These are phyloP conservation scores for Oreotragus oreotragus DNA, from an alignment of 2,113 vertebrate genomes.

Conservation along the genomic window DNA sequence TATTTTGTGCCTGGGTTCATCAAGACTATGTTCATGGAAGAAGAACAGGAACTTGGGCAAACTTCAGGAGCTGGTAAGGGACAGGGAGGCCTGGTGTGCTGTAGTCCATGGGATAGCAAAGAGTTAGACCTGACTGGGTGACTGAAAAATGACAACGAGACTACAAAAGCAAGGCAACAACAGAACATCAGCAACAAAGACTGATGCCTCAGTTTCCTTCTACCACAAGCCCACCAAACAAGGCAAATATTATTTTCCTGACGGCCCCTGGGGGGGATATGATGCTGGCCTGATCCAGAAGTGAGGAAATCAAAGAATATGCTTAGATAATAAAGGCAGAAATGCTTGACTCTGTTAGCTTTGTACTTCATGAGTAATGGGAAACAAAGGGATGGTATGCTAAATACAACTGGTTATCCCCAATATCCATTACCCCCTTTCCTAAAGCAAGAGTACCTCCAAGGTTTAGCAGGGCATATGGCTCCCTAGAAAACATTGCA, in stretches of 20 bases:
- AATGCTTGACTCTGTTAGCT: neutral
- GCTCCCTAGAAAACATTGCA: neutral
- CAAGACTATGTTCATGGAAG: neutral
- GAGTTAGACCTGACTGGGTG: neutral
- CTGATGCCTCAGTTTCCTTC: neutral
- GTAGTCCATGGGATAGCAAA: neutral
- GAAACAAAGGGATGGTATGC: too few species aligned
- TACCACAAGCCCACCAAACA: neutral
- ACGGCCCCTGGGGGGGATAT: too few species aligned
- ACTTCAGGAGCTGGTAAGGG: neutral
- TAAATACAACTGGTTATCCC: neutral
- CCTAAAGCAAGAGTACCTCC: neutral
- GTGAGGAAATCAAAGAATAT: neutral
- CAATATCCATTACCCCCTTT: neutral
- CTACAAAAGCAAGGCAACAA: neutral
- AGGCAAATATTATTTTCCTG: neutral
- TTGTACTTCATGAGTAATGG: neutral
- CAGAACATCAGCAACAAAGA: neutral
- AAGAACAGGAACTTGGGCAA: neutral
- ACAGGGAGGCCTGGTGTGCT: neutral
- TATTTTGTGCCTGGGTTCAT: neutral
- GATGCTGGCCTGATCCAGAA: neutral
- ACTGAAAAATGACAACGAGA: neutral
- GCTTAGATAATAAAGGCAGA: neutral
- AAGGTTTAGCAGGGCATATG: neutral